Base-by-base conservation (phyloP, 2,113 vertebrate genomes). In the Ceyx margarethae region DNA sequence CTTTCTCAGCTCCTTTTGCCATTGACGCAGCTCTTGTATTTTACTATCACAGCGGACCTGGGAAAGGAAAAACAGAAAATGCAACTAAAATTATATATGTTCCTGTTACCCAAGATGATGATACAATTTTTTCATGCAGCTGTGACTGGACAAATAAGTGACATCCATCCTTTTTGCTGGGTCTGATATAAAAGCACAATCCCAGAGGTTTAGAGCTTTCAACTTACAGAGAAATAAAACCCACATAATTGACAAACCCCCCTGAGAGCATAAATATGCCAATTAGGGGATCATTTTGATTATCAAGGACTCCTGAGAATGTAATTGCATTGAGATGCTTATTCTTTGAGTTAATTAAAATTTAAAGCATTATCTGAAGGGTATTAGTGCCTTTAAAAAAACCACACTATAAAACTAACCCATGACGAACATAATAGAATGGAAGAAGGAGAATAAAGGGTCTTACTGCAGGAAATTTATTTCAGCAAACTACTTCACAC, bases 11-110 rank as follows among this genome's bases (percentile, higher is more conserved):
- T 98, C 97, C 94, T 97, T 98, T 94, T 99, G 99, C 99, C 99
- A 99, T 96, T 96, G 97, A 26, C 98, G 98, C 61, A 99, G 93
- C 93, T 99, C 98, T 93, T 99, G 98, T 68, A 99, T 97, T 82
- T 99, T 98, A 61, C 97, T 96, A 3, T 94, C 89, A 35, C 97
- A 97, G 90, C 99, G 98, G 86, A 98, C 96, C 99, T 99, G 90
- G 21, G 73, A 85, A 74, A 87, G 28, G 13, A 35, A 64, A 79
- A 82, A 45, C 48, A 89, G 62, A 61, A 82, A 75, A 58, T 22
- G 25, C 26, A 57, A 53, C 14, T 29, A 9, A 33, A 69, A 87
- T 89, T 13, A 19, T 5, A 4, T 5, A 51, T 0, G 1, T 31
- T 25, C 21, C 2, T 43, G 25, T 31, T 28, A 67, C 7, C 11